Conservation (phyloP, 2,113 vertebrate genomes). For the Plecotus auritus region DNA sequence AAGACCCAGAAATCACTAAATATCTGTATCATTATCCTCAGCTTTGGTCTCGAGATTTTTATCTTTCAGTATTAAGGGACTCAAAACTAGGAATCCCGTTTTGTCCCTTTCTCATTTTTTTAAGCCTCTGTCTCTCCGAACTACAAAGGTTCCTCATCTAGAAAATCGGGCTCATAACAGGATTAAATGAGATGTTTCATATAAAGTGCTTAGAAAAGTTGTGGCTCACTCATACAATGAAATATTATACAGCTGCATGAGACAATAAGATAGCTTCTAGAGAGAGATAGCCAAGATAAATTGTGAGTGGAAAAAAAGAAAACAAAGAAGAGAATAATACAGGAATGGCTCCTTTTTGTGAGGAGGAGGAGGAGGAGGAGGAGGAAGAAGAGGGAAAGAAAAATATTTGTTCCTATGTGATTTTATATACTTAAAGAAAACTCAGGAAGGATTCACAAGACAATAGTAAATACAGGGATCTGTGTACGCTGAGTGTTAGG, state of each 20-base stretch:
- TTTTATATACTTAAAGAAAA: background rate
- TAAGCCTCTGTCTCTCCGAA: background rate
- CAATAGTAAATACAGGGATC: background rate
- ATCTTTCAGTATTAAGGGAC: background rate
- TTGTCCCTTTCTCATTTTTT: background rate
- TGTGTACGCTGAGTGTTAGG: background rate
- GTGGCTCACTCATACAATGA: background rate
- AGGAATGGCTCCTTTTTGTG: background rate
- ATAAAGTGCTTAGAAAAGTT: background rate
- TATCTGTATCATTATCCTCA: background rate
- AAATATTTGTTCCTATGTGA: background rate
- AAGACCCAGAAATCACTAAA: background rate
- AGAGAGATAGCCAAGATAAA: background rate
- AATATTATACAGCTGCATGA: background rate
- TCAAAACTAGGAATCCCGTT: background rate
- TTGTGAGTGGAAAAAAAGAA: background rate
- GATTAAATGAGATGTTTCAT: background rate
- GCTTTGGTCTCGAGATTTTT: background rate
- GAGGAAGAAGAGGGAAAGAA: background rate
- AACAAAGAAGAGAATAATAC: background rate
- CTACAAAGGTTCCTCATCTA: background rate
- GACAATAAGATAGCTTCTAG: background rate
- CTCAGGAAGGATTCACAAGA: background rate
- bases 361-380: too few relatives aligned
- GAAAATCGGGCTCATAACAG: background rate